These are phyloP conservation scores for Periphyllus acericola DNA, from an alignment of 2,888 invertebrate species.

Conservation along the genomic window DNA sequence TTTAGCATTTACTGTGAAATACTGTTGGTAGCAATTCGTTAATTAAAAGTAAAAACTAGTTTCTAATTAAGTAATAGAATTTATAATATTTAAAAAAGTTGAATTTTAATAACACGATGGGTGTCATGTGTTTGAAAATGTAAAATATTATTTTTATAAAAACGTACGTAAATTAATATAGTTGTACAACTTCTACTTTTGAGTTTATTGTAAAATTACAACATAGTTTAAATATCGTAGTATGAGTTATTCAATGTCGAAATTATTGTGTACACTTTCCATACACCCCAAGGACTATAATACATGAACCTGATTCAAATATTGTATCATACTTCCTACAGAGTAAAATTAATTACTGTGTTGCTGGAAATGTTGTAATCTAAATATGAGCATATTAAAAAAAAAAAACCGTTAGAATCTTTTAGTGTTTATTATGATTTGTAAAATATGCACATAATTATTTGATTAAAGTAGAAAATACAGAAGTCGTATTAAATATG, in stretches of 20 bases:
- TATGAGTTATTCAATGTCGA: conserved; percentile 34
- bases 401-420: background rate
- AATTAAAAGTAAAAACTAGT: conserved; percentile 16
- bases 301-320: background rate
- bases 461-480: background rate
- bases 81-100: background rate
- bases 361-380: background rate
- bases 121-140: background rate
- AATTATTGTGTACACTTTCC: conserved; percentile 22
- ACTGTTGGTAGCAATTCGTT: background rate
- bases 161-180: background rate
- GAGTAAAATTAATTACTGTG: background rate
- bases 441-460: background rate
- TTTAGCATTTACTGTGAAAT: background rate
- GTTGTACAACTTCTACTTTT: background rate
- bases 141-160: background rate
- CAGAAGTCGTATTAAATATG: background rate
- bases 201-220: background rate
- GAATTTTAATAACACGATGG: background rate
- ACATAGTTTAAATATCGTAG: background rate
- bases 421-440: background rate
- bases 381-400: background rate
- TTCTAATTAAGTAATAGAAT: background rate
- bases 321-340: background rate
- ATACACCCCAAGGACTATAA: conserved; percentile 23